Evolutionary conservation across 2,888 invertebrate species (phyloP), one percentile per base, ranked within the genome.

Genomic region (Hymenopus coronatus): DNA sequence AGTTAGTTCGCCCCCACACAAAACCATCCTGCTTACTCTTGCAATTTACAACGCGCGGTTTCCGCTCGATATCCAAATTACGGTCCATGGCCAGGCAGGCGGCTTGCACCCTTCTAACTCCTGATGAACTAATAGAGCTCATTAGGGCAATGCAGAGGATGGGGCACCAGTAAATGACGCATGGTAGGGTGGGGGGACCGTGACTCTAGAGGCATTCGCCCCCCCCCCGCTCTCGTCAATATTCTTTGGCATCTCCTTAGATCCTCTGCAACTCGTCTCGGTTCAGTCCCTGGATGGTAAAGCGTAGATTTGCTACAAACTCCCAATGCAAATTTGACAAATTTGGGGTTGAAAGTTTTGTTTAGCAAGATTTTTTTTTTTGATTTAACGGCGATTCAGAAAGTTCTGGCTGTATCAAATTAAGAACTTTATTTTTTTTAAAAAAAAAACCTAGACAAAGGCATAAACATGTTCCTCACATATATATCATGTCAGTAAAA

Each of bases 61-160:
- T 87, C 88, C 89, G 82, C 88, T 89, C 88, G 86, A 88, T 89
- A 89, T 89, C 89, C 90, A 89, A 89, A 90, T 90, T 89, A 90
- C 90, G 90, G 88, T 82, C 88, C 84, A 70, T 84, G 87, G 83
- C 88, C 89, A 88, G 54, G 82, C 89, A 88, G 54, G 82, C 89
- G 81, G 89, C 88, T 85, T 87, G 88, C 84, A 88, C 81, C 84
- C 85, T 70, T 70, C 54, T 70, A 70, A 40, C 90, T 84, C 89
- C 87, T 90, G 89, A 90, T 90, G 90, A 90, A 90, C 90, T 90
- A 89, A 89, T 89, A 88, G 90, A 88, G 88, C 89, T 90, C 89
- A 89, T 90, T 90, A 90, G 89, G 84, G 88, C 88, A 89, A 83
- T 84, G 89, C 85, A 28, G 81, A 40, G 54, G 82, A 28, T 81